Percentiles rank a stretch among this genome's conserved stretches.
Evolutionary conservation across 2,113 vertebrate species (phyloP).

Genomic region (Dissostichus mawsoni): DNA sequence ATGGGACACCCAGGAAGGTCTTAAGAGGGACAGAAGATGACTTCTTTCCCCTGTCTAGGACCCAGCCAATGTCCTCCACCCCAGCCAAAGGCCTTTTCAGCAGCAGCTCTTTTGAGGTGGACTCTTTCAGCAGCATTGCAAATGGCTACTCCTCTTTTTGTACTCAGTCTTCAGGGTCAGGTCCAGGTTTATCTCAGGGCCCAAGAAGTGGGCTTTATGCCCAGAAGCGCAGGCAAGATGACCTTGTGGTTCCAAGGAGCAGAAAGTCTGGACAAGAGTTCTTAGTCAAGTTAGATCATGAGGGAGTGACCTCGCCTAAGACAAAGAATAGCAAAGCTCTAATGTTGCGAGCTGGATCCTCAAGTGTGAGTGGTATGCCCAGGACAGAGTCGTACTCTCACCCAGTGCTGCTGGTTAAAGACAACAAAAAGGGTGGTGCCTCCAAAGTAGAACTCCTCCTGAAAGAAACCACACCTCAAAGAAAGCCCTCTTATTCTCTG

Average conservation of each 20-base stretch:
- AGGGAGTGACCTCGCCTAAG: slow-evolving; percentile 97
- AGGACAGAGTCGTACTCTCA: slow-evolving; percentile 87
- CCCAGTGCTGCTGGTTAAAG: slow-evolving; percentile 88
- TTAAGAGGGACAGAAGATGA: slow-evolving; percentile 84
- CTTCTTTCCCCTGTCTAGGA: slow-evolving; percentile 78
- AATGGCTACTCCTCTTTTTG: slow-evolving; percentile 92
- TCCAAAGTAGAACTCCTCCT: slow-evolving; percentile 87
- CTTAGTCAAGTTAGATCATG: slow-evolving; percentile 96
- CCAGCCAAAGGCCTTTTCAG: slow-evolving; percentile 89
- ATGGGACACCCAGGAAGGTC: slow-evolving; percentile 87
- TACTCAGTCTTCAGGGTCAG: slow-evolving; percentile 78
- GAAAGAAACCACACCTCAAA: slow-evolving; percentile 87
- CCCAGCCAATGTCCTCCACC: slow-evolving; percentile 74
- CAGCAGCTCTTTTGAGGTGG: slow-evolving; percentile 91
- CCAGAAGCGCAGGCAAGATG: slow-evolving; percentile 86
- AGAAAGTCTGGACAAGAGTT: slow-evolving; percentile 88
- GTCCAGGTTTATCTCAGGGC: slow-evolving; percentile 82
- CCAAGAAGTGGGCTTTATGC: slow-evolving; percentile 83
- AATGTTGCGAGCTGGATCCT: slow-evolving; percentile 79
- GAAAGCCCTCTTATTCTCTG: slow-evolving; percentile 84
- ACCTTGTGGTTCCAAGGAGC: slow-evolving; percentile 76
- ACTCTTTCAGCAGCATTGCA: slow-evolving; percentile 96
- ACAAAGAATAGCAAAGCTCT: slow-evolving; percentile 95
- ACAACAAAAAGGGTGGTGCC: slow-evolving; percentile 89
- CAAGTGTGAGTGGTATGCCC: slow-evolving; percentile 80